These are phyloP conservation scores for Nymphalis c-album DNA, from an alignment of 2,888 invertebrate species.

Conservation along the genomic window DNA sequence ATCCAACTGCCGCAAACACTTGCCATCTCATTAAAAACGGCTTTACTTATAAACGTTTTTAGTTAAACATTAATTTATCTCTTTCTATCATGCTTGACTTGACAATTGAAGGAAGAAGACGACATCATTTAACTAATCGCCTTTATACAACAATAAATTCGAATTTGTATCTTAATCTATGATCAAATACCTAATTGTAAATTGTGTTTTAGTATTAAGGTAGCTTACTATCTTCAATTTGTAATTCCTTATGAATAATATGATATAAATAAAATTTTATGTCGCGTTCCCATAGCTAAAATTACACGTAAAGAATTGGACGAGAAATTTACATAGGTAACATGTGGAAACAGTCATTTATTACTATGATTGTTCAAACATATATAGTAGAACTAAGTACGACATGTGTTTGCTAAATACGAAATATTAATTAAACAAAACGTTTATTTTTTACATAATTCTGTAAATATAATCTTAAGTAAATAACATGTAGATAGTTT, in stretches of 20 bases:
- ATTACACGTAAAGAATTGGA: background rate
- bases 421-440: background rate
- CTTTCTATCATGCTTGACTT: too few species aligned
- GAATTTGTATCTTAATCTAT: background rate
- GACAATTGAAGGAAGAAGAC: too few species aligned
- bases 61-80: too few species aligned
- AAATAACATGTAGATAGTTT: constrained; percentile 28
- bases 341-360: background rate
- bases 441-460: constrained; percentile 1
- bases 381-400: background rate
- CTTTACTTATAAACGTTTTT: too few species aligned
- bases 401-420: background rate
- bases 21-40: background rate
- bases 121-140: too few species aligned
- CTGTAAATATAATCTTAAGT: constrained; percentile 26
- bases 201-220: background rate
- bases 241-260: background rate
- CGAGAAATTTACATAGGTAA: background rate
- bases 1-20: constrained; percentile 1
- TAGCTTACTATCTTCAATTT: background rate
- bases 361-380: background rate
- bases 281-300: too few species aligned
- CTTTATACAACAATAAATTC: background rate
- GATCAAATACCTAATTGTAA: background rate
- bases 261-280: background rate